A percentile compares a stretch with the other conserved stretches of the same genome.
These are phyloP conservation scores for Agraylea sexmaculata DNA, from an alignment of 1,140 invertebrate species.

Conservation along the genomic window DNA sequence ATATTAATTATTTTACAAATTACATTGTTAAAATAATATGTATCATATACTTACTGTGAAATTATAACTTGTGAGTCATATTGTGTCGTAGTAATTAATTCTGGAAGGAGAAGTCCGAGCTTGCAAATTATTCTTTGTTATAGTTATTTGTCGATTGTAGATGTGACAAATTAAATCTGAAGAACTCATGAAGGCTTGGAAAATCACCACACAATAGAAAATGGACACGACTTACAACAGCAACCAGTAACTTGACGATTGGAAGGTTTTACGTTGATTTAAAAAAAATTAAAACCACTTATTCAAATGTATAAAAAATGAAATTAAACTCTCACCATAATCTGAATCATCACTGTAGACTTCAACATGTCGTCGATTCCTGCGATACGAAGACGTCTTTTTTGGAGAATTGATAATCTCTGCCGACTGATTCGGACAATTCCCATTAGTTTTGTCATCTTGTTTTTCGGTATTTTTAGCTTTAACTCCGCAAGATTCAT, in stretches of 20 bases:
- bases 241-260: constrained; percentile 1
- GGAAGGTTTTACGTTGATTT: constrained; percentile 1
- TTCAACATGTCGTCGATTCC: constrained; percentile 32
- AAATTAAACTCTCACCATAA: constrained; percentile 27
- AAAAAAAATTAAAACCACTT: constrained; percentile 2
- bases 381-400: constrained; percentile 27
- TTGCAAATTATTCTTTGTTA: no score
- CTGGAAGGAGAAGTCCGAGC: no score
- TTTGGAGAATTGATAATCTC: constrained; percentile 33
- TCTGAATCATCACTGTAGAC: constrained; percentile 40
- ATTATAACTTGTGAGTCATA: no score
- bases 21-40: no score
- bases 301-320: neutral
- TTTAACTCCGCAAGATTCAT: constrained; percentile 5
- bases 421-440: constrained; percentile 24
- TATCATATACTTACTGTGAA: no score
- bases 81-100: no score
- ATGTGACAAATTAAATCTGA: constrained; percentile 3
- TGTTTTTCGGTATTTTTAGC: constrained; percentile 9
- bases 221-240: neutral
- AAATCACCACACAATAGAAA: neutral
- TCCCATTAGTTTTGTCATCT: constrained; percentile 1
- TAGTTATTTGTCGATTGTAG: no score
- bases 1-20: no score
- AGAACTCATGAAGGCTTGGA: neutral